Evolutionary conservation across 2,888 invertebrate species (phyloP).

Genomic region (Selenia dentaria): DNA sequence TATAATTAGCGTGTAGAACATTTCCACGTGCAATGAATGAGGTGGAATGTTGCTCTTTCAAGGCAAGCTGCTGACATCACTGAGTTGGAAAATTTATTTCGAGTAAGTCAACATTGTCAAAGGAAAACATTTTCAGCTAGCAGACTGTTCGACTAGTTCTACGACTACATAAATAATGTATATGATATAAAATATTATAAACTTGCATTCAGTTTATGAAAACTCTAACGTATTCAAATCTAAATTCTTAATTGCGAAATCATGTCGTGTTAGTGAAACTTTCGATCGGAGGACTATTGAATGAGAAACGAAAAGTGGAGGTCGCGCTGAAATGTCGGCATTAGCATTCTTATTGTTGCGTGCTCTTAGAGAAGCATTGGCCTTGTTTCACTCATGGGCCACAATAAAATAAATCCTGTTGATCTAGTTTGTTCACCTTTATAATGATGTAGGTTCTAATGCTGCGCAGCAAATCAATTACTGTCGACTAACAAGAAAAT

Average conservation of each 20-base stretch:
- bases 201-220: constrained; percentile 27
- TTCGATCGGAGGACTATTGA: constrained; percentile 43
- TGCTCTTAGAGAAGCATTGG: constrained; percentile 24
- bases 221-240: constrained; percentile 47
- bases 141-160: too few relatives aligned
- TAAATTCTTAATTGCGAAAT: constrained; percentile 53
- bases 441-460: constrained; percentile 12
- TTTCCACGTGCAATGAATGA: constrained; percentile 59
- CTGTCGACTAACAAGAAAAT: constrained; percentile 17
- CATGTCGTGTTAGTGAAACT: constrained; percentile 52
- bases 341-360: constrained; percentile 63
- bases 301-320: constrained; percentile 64
- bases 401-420: constrained; percentile 23
- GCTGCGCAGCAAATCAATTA: constrained; percentile 25
- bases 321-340: constrained; percentile 62
- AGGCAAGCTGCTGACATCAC: constrained; percentile 67
- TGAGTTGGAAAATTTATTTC: constrained; percentile 47
- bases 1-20: constrained; percentile 44
- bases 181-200: too few relatives aligned
- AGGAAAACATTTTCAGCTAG: constrained; percentile 9
- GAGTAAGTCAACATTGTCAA: neutral
- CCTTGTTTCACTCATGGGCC: constrained; percentile 30
- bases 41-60: constrained; percentile 61
- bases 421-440: constrained; percentile 31
- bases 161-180: too few relatives aligned